phyloP scores from a whole-genome alignment of 2,888 invertebrate genomes.

The Vesta saturnalis region DNA sequence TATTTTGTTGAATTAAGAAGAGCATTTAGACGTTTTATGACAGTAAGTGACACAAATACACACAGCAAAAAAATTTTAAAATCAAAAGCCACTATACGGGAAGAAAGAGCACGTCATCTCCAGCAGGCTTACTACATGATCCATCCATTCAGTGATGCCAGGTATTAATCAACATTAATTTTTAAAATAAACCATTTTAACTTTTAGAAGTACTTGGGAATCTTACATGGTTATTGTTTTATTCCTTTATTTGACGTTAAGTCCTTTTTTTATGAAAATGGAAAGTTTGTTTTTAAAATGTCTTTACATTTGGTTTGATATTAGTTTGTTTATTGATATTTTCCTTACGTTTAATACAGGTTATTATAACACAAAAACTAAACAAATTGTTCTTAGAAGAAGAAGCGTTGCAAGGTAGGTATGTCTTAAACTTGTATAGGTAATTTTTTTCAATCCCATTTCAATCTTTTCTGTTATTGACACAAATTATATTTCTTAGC shows the following conservation, averaged over 20 bases:
- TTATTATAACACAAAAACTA: constrained; percentile 55
- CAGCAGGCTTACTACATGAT: constrained; percentile 49
- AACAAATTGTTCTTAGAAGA: constrained; percentile 54
- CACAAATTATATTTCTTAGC: no score
- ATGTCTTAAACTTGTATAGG: no score
- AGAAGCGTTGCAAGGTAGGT: constrained; percentile 53
- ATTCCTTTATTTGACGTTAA: constrained; percentile 26
- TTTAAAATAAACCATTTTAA: background rate
- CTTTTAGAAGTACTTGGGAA: constrained; percentile 39
- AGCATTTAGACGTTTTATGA: constrained; percentile 37
- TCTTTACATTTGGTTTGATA: constrained; percentile 39
- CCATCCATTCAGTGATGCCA: constrained; percentile 60
- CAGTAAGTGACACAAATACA: constrained; percentile 42
- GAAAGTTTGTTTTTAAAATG: background rate
- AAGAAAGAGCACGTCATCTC: constrained; percentile 49
- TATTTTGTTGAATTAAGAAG: constrained; percentile 42
- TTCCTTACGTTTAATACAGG: constrained; percentile 58
- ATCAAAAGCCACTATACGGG: constrained; percentile 51
- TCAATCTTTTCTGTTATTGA: no score
- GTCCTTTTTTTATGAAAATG: constrained; percentile 40
- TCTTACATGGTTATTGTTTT: constrained; percentile 36
- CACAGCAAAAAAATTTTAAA: constrained; percentile 43
- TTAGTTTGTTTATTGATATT: constrained; percentile 54
- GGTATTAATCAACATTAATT: constrained; percentile 33
- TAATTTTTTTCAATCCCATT: no score